Conservation (phyloP, 2,113 vertebrate genomes). For the Engraulis encrasicolus region DNA sequence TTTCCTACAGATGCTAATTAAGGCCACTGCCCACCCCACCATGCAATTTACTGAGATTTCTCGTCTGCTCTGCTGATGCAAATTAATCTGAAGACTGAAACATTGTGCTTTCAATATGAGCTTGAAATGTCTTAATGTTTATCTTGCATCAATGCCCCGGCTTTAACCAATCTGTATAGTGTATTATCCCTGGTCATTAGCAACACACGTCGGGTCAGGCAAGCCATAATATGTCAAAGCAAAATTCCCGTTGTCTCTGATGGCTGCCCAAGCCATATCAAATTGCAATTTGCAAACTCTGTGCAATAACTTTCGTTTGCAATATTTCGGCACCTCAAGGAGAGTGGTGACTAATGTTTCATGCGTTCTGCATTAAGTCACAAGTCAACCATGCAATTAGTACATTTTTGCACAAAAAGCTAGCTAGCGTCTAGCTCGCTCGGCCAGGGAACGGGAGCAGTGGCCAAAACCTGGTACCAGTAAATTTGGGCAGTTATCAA, state of each 20-base stretch:
- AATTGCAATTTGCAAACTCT: conserved; percentile 14
- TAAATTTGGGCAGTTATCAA: conserved; percentile 18
- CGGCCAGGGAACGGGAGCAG: conserved; percentile 4
- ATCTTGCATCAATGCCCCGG: background rate
- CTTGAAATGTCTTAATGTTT: background rate
- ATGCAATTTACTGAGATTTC: background rate
- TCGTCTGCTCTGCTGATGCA: background rate
- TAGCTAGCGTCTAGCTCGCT: conserved; percentile 21
- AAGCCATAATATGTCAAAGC: conserved; percentile 12
- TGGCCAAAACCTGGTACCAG: conserved; percentile 19
- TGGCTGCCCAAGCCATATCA: conserved; percentile 7
- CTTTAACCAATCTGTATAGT: background rate
- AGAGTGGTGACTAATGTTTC: background rate
- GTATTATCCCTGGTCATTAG: conserved; percentile 6
- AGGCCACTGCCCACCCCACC: background rate
- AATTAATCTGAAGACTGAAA: background rate
- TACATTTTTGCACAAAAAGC: conserved; percentile 20
- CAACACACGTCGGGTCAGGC: background rate
- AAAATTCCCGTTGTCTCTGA: conserved; percentile 12
- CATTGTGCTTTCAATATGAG: background rate
- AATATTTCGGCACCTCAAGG: background rate
- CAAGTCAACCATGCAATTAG: conserved; percentile 21
- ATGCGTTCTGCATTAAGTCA: background rate
- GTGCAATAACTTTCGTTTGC: background rate
- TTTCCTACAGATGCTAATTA: background rate